Evolutionary conservation across 2,797 vertebrate genomes (phyloP).

Genomic region (Momotus momota): DNA sequence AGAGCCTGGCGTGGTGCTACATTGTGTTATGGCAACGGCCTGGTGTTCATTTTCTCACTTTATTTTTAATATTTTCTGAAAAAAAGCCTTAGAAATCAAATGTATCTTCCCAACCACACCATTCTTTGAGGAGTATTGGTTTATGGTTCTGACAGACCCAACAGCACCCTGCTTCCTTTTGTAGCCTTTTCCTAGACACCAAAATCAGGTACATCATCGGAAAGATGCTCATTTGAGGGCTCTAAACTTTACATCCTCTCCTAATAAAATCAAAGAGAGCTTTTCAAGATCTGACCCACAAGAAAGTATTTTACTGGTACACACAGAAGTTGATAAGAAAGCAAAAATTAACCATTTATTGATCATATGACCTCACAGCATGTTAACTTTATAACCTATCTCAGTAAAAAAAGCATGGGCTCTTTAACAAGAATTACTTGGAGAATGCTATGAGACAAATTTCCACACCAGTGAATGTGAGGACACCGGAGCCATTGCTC

Average conservation of each 20-base stretch:
- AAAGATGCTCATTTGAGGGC: neutral
- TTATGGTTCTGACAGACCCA: neutral
- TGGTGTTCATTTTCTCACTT: neutral
- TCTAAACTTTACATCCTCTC: neutral
- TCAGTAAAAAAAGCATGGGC: neutral
- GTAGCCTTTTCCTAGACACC: neutral
- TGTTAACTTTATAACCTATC: neutral
- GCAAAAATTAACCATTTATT: neutral
- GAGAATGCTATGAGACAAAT: neutral
- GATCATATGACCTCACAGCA: neutral
- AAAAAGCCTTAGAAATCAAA: neutral
- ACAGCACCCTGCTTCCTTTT: neutral
- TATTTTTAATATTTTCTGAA: neutral
- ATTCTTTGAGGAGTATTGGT: neutral
- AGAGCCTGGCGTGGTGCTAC: neutral
- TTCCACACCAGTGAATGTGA: neutral
- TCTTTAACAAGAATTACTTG: neutral
- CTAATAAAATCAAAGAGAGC: neutral
- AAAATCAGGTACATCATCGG: neutral
- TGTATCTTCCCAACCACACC: neutral
- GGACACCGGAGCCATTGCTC: neutral
- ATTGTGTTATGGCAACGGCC: neutral
- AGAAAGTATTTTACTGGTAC: neutral
- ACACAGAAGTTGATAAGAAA: neutral
- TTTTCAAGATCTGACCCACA: neutral